These are phyloP conservation scores for Pogonophryne albipinna DNA, from an alignment of 2,797 vertebrate genomes.

Conservation along the genomic window DNA sequence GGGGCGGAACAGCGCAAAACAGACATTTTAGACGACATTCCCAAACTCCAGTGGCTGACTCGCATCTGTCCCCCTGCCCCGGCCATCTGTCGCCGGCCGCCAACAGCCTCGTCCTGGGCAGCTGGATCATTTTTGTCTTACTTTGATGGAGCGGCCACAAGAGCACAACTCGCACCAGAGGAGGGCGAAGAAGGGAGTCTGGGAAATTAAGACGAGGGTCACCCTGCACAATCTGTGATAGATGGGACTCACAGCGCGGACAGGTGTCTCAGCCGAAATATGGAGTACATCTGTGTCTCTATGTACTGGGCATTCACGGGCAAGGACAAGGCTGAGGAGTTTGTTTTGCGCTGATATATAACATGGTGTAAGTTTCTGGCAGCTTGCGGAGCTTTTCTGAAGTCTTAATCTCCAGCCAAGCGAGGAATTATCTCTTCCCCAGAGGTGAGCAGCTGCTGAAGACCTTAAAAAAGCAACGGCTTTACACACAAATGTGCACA, in stretches of 20 bases:
- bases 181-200: slow-evolving; percentile 32
- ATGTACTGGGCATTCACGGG: background rate
- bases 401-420: slow-evolving; percentile 33
- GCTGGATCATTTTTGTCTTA: slow-evolving; percentile 55
- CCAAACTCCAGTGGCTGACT: slow-evolving; percentile 53
- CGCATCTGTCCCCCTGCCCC: slow-evolving; percentile 40
- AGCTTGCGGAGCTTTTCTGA: slow-evolving; percentile 36
- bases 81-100: slow-evolving; percentile 65
- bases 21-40: slow-evolving; percentile 26
- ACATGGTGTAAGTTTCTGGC: slow-evolving; percentile 39
- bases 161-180: slow-evolving; percentile 21
- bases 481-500: slow-evolving; percentile 28
- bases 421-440: slow-evolving; percentile 45
- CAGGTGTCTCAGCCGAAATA: slow-evolving; percentile 39
- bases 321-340: slow-evolving; percentile 25
- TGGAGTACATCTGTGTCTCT: slow-evolving; percentile 48
- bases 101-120: slow-evolving; percentile 41
- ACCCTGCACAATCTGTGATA: slow-evolving; percentile 48
- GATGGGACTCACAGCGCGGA: slow-evolving; percentile 24
- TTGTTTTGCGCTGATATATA: slow-evolving; percentile 14
- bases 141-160: slow-evolving; percentile 68
- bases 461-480: slow-evolving; percentile 18
- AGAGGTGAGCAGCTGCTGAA: slow-evolving; percentile 46
- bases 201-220: slow-evolving; percentile 43
- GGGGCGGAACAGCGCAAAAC: slow-evolving; percentile 29